Evolutionary conservation across 2,113 vertebrate genomes (phyloP).

Genomic region (Pavo muticus): DNA sequence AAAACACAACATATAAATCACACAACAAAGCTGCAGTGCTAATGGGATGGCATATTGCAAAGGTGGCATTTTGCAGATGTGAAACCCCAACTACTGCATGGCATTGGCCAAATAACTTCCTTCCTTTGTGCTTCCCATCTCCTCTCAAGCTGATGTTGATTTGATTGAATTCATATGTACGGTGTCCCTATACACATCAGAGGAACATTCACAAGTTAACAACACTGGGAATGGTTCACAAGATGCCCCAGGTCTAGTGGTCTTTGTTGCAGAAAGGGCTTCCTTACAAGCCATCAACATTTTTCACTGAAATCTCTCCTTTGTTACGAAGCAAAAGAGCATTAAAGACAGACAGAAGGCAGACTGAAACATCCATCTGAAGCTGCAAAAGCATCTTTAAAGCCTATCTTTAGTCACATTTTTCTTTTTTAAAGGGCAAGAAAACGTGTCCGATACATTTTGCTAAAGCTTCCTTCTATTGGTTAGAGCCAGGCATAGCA

Average conservation of each 20-base stretch:
- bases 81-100: background rate
- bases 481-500: background rate
- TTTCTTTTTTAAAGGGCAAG: background rate
- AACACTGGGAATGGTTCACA: background rate
- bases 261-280: background rate
- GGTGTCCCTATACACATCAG: background rate
- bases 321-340: background rate
- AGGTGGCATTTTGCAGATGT: background rate
- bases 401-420: background rate
- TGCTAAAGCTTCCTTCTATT: background rate
- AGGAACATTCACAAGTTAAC: background rate
- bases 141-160: background rate
- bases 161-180: background rate
- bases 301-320: background rate
- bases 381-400: background rate
- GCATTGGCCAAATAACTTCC: background rate
- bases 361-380: background rate
- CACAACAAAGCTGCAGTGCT: background rate
- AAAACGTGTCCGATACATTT: background rate
- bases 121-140: background rate
- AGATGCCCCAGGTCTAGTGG: background rate
- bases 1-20: fast-evolving
- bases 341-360: background rate
- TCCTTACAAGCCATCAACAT: background rate
- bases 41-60: background rate